Conservation (phyloP, 2,797 vertebrate species). For the Odontamblyopus rebecca region DNA sequence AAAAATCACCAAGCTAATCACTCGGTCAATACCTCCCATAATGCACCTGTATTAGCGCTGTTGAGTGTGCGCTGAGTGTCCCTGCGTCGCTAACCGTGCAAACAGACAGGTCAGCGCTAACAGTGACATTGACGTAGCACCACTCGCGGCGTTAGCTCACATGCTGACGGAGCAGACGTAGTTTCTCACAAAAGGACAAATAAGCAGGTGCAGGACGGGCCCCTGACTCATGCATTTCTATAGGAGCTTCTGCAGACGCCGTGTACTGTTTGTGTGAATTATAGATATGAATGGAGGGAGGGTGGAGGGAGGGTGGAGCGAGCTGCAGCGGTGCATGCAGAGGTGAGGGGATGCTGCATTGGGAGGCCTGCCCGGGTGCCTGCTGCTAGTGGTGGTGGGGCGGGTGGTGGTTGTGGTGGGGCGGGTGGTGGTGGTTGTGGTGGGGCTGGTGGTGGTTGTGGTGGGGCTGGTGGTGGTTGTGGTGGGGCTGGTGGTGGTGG, state of each 20-base stretch:
- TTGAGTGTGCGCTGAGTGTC: neutral
- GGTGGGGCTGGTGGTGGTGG: neutral
- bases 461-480: too few species aligned
- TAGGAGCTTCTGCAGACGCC: neutral
- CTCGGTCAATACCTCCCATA: neutral
- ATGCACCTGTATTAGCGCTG: neutral
- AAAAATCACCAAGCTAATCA: neutral
- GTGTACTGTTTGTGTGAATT: conserved; percentile 16
- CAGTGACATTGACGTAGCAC: conserved; percentile 50
- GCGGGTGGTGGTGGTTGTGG: too few species aligned
- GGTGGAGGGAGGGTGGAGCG: conserved; percentile 17
- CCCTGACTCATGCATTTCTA: neutral
- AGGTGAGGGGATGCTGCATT: conserved; percentile 53
- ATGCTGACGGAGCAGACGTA: conserved; percentile 44
- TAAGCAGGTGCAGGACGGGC: conserved; percentile 19
- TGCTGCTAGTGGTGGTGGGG: neutral
- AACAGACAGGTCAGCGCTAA: conserved; percentile 26
- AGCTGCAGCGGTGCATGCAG: conserved; percentile 20
- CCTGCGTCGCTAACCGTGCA: neutral
- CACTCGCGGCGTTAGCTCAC: conserved; percentile 36
- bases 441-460: conserved; percentile 48
- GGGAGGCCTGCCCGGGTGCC: conserved; percentile 48
- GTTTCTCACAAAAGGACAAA: neutral
- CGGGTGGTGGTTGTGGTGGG: neutral
- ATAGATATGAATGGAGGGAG: conserved; percentile 14